Base-by-base conservation (phyloP, 2,797 vertebrate species). In the Neopelma chrysocephalum region DNA sequence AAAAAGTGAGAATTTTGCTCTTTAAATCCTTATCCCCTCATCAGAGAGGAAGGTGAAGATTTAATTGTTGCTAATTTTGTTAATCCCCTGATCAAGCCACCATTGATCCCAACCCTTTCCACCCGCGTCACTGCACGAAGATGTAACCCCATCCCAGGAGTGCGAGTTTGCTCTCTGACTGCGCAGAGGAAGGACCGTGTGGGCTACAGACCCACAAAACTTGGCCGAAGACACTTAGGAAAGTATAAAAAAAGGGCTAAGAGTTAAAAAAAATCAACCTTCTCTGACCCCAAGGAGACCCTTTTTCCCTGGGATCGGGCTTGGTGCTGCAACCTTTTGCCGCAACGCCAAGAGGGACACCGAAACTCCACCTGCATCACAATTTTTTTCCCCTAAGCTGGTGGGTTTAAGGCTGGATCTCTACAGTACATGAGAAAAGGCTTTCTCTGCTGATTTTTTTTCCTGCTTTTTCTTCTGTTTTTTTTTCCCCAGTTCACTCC, bases 401-500 rank as follows among this genome's bases (percentile, higher is more conserved):
- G 15, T 56, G 31, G 12, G 9, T 82, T 86, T 85, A 73, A 58
- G 60, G 31, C 15, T 95, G 71, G 15, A 40, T 66, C 36, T 53
- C 11, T 16, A 21, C 4, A 50, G 14, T 19, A 42, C 0, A 0
- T n/a, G 19, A 70, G 22, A 58, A 96, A 82, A 73, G 4, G 68
- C 1, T 50, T 42, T 57, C 69, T 23, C 2, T 65, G 10, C 5
- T 6, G 6, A 1, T 19, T 54, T 18, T 21, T 31, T 11, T 9
- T 12, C 12, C 4, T 3, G 1, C 11, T 4, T 17, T 5, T 8
- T 6, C 4, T 21, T 6, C 5, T 12, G 25, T 7, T 57, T 58
- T 36, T 3, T 43, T 51, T 34, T 29, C 6, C 6, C 4, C 48
- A 9, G 4, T 48, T 57, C 60, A 25, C 10, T 58, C 62, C 17